Base-by-base conservation (phyloP, 2,797 vertebrate species). In the Sebastes glaucus region DNA sequence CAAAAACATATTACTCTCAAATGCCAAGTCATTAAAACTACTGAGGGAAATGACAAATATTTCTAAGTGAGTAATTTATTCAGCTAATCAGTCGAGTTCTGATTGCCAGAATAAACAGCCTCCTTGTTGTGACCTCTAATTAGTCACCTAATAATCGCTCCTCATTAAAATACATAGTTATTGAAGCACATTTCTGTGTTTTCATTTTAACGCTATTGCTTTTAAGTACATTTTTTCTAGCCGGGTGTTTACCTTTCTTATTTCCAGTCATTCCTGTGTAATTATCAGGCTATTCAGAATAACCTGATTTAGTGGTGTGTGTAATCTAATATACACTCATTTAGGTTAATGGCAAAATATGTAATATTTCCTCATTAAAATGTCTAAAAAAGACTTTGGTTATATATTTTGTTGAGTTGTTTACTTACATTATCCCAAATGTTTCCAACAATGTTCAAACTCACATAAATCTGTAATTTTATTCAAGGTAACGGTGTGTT, bases 21-120 rank as follows among this genome's bases (percentile, higher is more conserved):
- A 78, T 22, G 20, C 32, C 5, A 22, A n/a, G 32, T 46, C 16
- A 6, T 5, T 30, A 53, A 25, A 59, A 16, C 49, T 57, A 35
- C 60, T 55, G 9, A 67, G 62, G 28, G 20, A 56, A 71, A 71
- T 27, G 5, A 27, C 28, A 10, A 61, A 46, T 61, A 16, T 38
- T 66, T 53, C 2, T 56, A 14, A 22, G 2, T 52, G 5, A 16
- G 20, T 52, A 18, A 80, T 78, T 46, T 49, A 72, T 80, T 65
- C 57, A 33, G 69, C n/a, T 65, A 70, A 78, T 84, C 66, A 78
- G 23, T 56, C 2, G 1, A 25, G 52, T 6, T 53, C 64, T 78
- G 63, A 80, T 35, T 35, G 25, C 35, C 32, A 77, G 52, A 71
- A 57, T 32, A 67, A 65, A 61, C 14, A 25, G 42, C 5, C 38